phyloP scores from a whole-genome alignment of 2,113 vertebrate genomes.

The Notarius lentiginosus region DNA sequence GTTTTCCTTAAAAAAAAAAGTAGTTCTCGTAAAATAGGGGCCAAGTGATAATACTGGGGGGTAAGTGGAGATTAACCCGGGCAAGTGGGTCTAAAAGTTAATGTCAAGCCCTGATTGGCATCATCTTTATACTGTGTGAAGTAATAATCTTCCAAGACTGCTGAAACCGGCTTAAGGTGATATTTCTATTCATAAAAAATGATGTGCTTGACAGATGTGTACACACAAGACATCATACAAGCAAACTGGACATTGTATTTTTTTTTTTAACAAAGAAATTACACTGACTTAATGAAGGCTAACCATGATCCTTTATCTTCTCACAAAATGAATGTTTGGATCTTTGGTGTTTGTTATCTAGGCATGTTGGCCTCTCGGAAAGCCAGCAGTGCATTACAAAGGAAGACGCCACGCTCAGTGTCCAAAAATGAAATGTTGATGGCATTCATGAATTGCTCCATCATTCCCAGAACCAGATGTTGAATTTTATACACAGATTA shows the following conservation, averaged over 20 bases:
- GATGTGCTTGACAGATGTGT: neutral
- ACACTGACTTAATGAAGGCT: neutral
- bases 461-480: neutral
- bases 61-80: too few relatives aligned
- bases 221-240: neutral
- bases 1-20: too few relatives aligned
- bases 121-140: neutral
- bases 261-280: neutral
- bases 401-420: neutral
- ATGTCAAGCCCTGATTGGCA: neutral
- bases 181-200: neutral
- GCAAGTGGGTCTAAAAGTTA: too few relatives aligned
- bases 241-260: neutral
- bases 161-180: neutral
- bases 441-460: neutral
- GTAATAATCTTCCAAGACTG: neutral
- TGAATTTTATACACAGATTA: neutral
- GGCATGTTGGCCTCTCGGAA: neutral
- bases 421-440: neutral
- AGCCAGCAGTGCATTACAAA: neutral
- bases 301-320: neutral
- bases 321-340: neutral
- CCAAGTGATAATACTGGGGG: too few relatives aligned
- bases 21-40: too few relatives aligned
- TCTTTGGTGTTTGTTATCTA: neutral